Conservation (phyloP, 2,113 vertebrate genomes). For the Prolemur simus region DNA sequence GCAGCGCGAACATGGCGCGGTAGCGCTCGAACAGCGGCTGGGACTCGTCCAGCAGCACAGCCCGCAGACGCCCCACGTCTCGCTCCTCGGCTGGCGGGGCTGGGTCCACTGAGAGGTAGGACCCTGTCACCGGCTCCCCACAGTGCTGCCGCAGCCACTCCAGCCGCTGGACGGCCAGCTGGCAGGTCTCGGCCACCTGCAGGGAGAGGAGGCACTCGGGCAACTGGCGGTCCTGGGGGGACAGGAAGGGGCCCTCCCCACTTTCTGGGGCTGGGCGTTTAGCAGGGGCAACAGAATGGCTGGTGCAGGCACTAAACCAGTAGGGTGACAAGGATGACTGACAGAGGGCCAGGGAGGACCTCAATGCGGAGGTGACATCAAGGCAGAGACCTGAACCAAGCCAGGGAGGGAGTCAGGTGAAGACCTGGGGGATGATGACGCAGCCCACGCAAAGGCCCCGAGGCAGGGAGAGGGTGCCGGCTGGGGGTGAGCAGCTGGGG, state of each 20-base stretch:
- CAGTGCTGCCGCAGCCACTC: conserved; percentile 89
- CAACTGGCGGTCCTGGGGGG: not conserved
- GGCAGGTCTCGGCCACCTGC: conserved; percentile 95
- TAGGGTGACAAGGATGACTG: not conserved
- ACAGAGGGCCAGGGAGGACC: not conserved
- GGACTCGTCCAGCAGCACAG: conserved; percentile 87
- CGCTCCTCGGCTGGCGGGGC: conserved; percentile 89
- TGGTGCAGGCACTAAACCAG: not conserved
- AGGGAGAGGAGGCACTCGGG: accelerated
- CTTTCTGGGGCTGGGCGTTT: not conserved
- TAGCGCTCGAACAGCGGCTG: conserved; percentile 93
- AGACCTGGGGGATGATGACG: not conserved
- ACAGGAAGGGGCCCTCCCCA: too few relatives aligned
- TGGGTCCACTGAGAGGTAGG: conserved; percentile 93
- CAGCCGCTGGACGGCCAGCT: conserved; percentile 89
- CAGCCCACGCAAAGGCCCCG: not conserved
- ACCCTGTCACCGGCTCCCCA: conserved; percentile 67
- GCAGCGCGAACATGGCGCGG: conserved; percentile 95
- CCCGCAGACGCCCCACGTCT: conserved; percentile 82
- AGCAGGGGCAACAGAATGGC: not conserved
- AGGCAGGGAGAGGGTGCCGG: not conserved
- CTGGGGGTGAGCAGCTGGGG: not conserved
- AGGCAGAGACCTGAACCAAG: not conserved
- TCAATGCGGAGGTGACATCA: not conserved
- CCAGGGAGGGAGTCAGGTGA: not conserved